Percentiles rank a stretch among this genome's conserved stretches.
Evolutionary conservation across 2,113 vertebrate genomes (phyloP).

Genomic region (Phylloscopus whistleri): DNA sequence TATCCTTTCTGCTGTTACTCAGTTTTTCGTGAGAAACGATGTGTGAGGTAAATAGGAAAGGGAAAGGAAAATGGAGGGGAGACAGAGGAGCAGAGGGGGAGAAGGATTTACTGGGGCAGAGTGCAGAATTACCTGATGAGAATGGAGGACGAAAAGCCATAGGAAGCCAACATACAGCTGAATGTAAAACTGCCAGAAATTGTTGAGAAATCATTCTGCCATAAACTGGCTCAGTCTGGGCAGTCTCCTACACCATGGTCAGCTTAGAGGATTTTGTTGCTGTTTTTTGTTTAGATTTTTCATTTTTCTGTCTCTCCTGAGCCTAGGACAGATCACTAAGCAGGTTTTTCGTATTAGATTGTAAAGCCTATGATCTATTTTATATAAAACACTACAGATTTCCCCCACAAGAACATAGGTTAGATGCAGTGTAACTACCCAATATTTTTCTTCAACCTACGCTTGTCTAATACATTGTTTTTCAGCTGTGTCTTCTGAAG

Average conservation of each 20-base stretch:
- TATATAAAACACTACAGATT: background rate
- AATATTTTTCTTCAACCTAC: background rate
- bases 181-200: constrained; percentile 3
- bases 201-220: background rate
- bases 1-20: constrained; percentile 2
- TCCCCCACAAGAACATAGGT: background rate
- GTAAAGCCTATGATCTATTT: background rate
- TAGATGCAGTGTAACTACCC: background rate
- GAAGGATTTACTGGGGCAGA: background rate
- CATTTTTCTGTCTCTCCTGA: background rate
- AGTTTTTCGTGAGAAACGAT: background rate
- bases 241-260: background rate
- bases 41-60: constrained; percentile 31
- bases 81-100: background rate
- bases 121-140: background rate
- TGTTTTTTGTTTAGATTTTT: background rate
- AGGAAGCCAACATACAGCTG: background rate
- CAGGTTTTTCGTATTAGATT: background rate
- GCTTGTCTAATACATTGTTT: background rate
- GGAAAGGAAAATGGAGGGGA: background rate
- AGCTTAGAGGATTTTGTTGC: background rate
- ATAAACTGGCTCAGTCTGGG: background rate
- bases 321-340: background rate
- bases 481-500: background rate
- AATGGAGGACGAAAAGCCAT: background rate